Base-by-base conservation (phyloP, 2,888 invertebrate species). In the Deladenus siricidicola region DNA sequence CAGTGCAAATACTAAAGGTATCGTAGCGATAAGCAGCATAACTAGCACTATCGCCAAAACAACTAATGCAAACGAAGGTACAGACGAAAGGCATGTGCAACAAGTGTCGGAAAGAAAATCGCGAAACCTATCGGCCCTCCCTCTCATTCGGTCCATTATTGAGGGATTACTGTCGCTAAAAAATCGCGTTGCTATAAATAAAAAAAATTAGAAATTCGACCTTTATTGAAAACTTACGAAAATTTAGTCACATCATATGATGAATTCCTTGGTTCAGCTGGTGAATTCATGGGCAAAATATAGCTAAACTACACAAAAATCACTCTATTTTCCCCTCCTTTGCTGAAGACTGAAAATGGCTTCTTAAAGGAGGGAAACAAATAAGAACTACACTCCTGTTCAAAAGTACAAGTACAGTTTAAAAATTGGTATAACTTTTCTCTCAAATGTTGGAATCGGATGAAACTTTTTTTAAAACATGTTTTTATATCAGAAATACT, bases 11-110 rank as follows among this genome's bases (percentile, higher is more conserved):
- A 61, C 60, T 28, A 65, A 49, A 2, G 69, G 68, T 28, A 70
- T 59, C 26, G 65, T 60, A 4, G 69, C 61, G 34, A 69, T 19
- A 23, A 70, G 48, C 24, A 63, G 50, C 28, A 68, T 54, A 26
- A 70, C 42, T 21, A 70, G 49, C 26, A 70, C 42, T 8, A 62
- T 54, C 17, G 64, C 50, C 34, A 66, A 34, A 42, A 70, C 54
- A 8, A 70, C 64, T 42, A 70, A 58, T 23, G 63, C 66, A 2
- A 70, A 44, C 4, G 70, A 68, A 14, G 69, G 69, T 10, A 65
- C 61, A 17, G 65, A 55, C 26, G 56, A 49, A 26, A 52, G 47
- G 43, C 60, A 65, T 8, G 51, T 45, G 49, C 65, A 65, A 42
- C 56, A 65, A 10, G 58, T 55, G 26, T 44, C 45, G n/a, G 64